A percentile compares a stretch with the other conserved stretches of the same genome.
phyloP scores from a whole-genome alignment of 2,797 vertebrate genomes.

The Mus spretus region DNA sequence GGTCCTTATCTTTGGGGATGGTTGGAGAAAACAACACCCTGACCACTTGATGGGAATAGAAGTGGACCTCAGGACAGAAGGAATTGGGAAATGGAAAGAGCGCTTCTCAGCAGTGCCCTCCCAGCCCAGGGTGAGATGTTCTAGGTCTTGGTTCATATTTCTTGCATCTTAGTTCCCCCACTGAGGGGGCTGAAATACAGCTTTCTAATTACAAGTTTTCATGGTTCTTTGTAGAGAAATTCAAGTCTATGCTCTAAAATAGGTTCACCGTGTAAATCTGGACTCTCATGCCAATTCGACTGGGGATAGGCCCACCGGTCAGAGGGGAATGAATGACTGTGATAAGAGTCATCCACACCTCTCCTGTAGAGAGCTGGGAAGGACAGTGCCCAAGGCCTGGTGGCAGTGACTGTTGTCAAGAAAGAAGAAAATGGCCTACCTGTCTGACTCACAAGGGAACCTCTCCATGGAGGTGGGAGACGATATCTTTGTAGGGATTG shows the following conservation, averaged over 20 bases:
- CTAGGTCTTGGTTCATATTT: neutral
- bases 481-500: neutral
- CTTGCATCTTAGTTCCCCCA: neutral
- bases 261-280: neutral
- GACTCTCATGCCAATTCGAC: neutral
- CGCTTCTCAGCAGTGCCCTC: neutral
- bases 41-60: constrained; percentile 13
- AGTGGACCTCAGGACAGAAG: constrained; percentile 48
- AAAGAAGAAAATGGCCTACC: neutral
- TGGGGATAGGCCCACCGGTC: neutral
- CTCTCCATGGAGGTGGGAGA: neutral
- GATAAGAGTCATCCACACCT: neutral
- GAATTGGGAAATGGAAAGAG: neutral
- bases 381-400: neutral
- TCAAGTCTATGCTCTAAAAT: neutral
- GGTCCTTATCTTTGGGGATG: constrained; percentile 43
- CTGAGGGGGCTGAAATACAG: neutral
- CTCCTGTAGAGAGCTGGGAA: neutral
- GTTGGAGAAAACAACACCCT: constrained; percentile 39
- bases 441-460: neutral
- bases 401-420: neutral
- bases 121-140: neutral
- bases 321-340: neutral
- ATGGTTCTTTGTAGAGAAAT: neutral
- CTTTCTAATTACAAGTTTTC: neutral